Conservation (phyloP, 2,888 invertebrate species). For the Schrankia costaestrigalis region DNA sequence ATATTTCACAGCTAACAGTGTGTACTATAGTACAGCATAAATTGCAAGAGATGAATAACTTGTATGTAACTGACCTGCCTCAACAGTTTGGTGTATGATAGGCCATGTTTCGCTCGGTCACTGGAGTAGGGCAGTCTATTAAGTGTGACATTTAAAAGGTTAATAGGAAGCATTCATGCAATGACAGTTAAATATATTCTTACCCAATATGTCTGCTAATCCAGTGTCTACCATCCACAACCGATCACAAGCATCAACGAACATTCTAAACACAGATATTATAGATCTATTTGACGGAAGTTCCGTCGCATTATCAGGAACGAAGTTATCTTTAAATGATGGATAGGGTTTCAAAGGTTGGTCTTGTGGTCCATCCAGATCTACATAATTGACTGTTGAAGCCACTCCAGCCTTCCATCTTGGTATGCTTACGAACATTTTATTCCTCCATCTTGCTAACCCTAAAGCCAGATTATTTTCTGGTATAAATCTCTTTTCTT, state of each 20-base stretch:
- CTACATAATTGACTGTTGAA: conserved; percentile 85
- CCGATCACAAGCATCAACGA: conserved; percentile 88
- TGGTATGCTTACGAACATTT: conserved; percentile 85
- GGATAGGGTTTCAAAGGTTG: conserved; percentile 88
- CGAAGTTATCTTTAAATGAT: conserved; percentile 87
- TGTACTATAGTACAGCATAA: too few relatives aligned
- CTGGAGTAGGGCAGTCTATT: too few relatives aligned
- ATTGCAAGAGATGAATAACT: too few relatives aligned
- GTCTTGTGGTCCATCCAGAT: conserved; percentile 83
- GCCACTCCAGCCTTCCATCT: conserved; percentile 87
- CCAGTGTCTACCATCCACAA: conserved; percentile 92
- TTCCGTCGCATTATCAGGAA: conserved; percentile 77
- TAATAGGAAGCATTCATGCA: not conserved
- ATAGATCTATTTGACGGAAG: conserved; percentile 82
- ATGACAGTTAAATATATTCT: conserved; percentile 27
- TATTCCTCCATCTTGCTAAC: conserved; percentile 85
- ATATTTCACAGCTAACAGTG: too few relatives aligned
- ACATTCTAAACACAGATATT: conserved; percentile 86
- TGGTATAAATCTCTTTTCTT: conserved; percentile 80
- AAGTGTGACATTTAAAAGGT: too few relatives aligned
- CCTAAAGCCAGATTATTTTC: conserved; percentile 86
- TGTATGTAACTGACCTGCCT: too few relatives aligned
- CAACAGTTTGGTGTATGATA: too few relatives aligned
- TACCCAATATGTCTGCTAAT: conserved; percentile 86
- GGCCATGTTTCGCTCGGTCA: too few relatives aligned